Evolutionary conservation across 2,888 invertebrate genomes (phyloP).

Genomic region (Brenthis ino): DNA sequence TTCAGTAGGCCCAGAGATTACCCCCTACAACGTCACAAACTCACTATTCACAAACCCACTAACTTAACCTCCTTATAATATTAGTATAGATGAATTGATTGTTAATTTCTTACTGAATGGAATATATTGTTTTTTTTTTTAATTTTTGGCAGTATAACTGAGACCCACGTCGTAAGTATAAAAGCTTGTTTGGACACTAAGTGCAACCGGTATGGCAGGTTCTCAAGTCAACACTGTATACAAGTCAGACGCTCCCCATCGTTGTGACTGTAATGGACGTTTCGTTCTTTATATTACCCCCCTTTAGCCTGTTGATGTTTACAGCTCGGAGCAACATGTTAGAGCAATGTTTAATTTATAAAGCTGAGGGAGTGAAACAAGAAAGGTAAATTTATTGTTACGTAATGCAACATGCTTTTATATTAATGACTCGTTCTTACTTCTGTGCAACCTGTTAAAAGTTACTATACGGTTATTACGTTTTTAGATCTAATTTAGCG

Average conservation of each 20-base stretch:
- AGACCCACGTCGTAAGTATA: too few species aligned
- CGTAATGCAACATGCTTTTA: slow-evolving; percentile 10
- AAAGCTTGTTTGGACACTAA: slow-evolving; percentile 16
- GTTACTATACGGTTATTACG: neutral
- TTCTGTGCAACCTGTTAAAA: slow-evolving; percentile 1
- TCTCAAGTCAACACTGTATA: slow-evolving; percentile 22
- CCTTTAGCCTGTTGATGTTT: slow-evolving; percentile 29
- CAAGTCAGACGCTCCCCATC: slow-evolving; percentile 28
- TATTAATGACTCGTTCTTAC: slow-evolving; percentile 16
- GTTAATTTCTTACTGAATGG: too few species aligned
- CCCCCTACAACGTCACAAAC: too few species aligned
- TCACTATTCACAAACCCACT: too few species aligned
- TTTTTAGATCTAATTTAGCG: neutral
- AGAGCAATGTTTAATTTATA: slow-evolving; percentile 30
- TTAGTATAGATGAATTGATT: too few species aligned
- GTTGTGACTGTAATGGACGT: slow-evolving; percentile 32
- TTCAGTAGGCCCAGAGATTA: too few species aligned
- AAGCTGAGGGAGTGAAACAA: slow-evolving; percentile 15
- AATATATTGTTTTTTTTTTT: too few species aligned
- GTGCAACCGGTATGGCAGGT: slow-evolving; percentile 28
- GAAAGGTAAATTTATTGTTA: slow-evolving; percentile 9
- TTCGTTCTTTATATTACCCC: slow-evolving; percentile 31
- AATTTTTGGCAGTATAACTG: too few species aligned
- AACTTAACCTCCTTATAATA: too few species aligned
- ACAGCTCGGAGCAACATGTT: slow-evolving; percentile 35